Base-by-base conservation (phyloP, 2,888 invertebrate species). In the Drosophila anomalata region DNA sequence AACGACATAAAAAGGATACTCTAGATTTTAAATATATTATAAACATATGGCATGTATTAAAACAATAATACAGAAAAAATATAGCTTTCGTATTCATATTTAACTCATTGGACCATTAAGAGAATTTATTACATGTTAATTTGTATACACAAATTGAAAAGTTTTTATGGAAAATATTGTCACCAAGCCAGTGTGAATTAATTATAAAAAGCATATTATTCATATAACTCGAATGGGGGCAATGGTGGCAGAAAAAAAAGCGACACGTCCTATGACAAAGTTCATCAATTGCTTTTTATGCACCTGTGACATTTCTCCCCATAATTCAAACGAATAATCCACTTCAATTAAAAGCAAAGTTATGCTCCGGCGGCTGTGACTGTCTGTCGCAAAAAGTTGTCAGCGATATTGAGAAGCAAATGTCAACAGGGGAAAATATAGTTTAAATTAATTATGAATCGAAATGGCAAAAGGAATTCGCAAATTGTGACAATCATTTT, bases 91-190 rank as follows among this genome's bases (percentile, higher is more conserved):
- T 60, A 31, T 48, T 20, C 39, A 71, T 39, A 39, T 20, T 26
- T 47, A 56, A 62, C 56, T 41, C 55, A 47, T 12, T 24, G 20
- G 44, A 33, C 26, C 51, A 69, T 59, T 42, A 60, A 53, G 17
- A 29, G 48, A 68, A 72, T 69, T 61, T 72, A 69, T 69, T 52
- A 52, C 61, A 33, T 52, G 54, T 65, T 73, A 39, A 73, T 73
- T 52, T 73, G 36, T 53, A 42, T 53, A 24, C 39, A 48, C 17
- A 58, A 67, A 67, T 51, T 70, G 71, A 70, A 65, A 70, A 57
- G 44, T 66, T 66, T 69, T 66, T 70, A 17, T 24, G 1, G 12
- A 22, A 17, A 11, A 48, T 26, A 20, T 42, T 66, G 41, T 39
- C 58, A 70, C 9, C 48, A 56, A 69, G 70, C 57, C 56, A 22